Evolutionary conservation across 2,797 vertebrate species (phyloP), one percentile per base, ranked within the genome.

Genomic region (Margarornis squamiger): DNA sequence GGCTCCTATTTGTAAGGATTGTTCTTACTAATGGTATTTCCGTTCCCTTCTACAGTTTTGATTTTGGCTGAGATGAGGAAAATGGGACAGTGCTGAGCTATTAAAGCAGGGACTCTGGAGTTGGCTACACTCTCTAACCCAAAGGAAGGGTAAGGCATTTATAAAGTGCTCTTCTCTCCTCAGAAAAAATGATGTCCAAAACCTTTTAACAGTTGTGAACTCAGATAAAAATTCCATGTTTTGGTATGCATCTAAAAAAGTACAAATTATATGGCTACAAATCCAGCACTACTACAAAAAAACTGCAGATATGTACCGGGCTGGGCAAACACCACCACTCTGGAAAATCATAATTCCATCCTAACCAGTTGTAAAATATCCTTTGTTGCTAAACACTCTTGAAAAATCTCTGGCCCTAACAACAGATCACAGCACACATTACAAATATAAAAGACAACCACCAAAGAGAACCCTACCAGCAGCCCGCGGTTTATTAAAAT

Each of bases 401-500:
- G 38, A 92, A 95, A 96, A 92, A 91, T 86, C 79, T 90, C 66
- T 55, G 65, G 49, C 43, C 52, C 66, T 51, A 94, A 86, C 48
- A 93, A 58, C 46, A 77, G 86, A 85, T 95, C 84, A 86, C 46
- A 91, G 79, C 46, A 58, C 43, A 75, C 30, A 16, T 63, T 81
- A 71, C 75, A 79, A 93, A 96, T 88, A 92, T 58, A 92, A 92
- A 95, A 96, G 89, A 95, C 84, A 95, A 70, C 18, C 61, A 90
- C 75, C 91, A 81, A 89, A 61, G 58, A 95, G 95, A 96, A 93
- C 79, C 96, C 94, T 87, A 95, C 78, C 79, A 76, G 85, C 91
- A 90, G 48, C 12, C 96, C 80, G 49, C 80, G 97, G 96, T 97
- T 97, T 96, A 95, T 91, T 85, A 94, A 96, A 97, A 96, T 90